Conservation (phyloP, 2,113 vertebrate species). For the Trematocara stigmaticum region DNA sequence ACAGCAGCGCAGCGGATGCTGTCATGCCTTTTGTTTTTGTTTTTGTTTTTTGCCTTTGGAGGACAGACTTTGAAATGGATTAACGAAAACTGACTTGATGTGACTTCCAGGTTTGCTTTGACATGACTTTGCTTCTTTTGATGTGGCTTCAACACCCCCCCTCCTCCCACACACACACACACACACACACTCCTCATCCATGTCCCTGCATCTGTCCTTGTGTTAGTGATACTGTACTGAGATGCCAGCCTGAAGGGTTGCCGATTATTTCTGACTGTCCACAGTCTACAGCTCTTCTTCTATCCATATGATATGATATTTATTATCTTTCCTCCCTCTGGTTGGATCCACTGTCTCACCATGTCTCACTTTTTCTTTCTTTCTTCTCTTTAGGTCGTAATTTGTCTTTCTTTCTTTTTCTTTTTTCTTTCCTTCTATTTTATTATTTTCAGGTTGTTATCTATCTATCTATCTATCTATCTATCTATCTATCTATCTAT, state of each 20-base stretch:
- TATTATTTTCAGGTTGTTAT: background rate
- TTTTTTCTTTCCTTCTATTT: background rate
- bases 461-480: background rate
- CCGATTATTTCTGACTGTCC: background rate
- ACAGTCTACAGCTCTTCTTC: background rate
- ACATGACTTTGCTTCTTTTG: constrained; percentile 36
- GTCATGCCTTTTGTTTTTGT: constrained; percentile 30
- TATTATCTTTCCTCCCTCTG: background rate
- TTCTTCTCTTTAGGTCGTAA: background rate
- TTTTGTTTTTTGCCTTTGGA: constrained; percentile 5
- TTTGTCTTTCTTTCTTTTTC: background rate
- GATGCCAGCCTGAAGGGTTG: constrained; percentile 1
- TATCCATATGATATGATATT: background rate
- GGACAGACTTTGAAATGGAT: constrained; percentile 54
- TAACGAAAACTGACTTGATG: constrained; percentile 44
- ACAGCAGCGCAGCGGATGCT: background rate
- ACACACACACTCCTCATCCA: background rate
- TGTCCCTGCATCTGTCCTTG: constrained; percentile 37
- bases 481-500: background rate
- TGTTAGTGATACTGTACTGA: constrained; percentile 16
- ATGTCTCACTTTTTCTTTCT: background rate
- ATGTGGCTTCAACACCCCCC: background rate
- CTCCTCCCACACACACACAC: background rate
- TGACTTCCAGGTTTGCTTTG: constrained; percentile 50
- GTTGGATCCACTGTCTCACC: background rate